Evolutionary conservation across 2,797 vertebrate species (phyloP).

Genomic region (Pangasius djambal): DNA sequence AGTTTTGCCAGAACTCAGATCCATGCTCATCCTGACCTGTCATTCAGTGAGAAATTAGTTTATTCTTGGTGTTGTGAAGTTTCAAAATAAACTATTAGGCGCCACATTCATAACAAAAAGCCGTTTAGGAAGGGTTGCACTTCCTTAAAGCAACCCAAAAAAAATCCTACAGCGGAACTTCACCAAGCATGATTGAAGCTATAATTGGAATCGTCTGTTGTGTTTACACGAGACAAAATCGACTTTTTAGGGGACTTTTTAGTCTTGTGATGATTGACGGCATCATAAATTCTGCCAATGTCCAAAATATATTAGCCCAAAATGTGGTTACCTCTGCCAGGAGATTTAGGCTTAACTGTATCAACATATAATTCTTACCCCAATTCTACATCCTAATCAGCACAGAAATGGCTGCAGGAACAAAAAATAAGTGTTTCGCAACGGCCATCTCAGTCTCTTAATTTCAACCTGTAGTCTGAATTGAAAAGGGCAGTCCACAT

Average conservation of each 20-base stretch:
- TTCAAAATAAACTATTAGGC: slow-evolving; percentile 29
- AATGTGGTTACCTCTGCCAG: not conserved
- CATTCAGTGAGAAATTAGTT: not conserved
- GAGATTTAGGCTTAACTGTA: not conserved
- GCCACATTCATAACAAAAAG: slow-evolving; percentile 35
- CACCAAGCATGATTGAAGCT: slow-evolving; percentile 17
- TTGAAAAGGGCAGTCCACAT: not conserved
- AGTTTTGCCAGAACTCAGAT: not conserved
- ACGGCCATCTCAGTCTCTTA: not conserved
- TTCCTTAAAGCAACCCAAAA: slow-evolving; percentile 25
- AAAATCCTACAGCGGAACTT: not conserved
- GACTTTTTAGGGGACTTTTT: not conserved
- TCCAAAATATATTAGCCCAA: not conserved
- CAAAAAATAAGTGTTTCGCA: not conserved
- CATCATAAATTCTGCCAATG: not conserved
- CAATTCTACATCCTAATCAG: not conserved
- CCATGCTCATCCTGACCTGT: not conserved
- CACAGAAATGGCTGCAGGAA: not conserved
- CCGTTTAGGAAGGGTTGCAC: slow-evolving; percentile 20
- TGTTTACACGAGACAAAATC: not conserved
- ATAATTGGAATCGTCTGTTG: slow-evolving; percentile 1
- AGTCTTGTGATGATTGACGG: not conserved
- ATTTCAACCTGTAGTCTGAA: not conserved
- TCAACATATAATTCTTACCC: not conserved
- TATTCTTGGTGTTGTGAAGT: not conserved